Conservation (phyloP, 1,140 invertebrate species). For the Euura saliciscinereae region DNA sequence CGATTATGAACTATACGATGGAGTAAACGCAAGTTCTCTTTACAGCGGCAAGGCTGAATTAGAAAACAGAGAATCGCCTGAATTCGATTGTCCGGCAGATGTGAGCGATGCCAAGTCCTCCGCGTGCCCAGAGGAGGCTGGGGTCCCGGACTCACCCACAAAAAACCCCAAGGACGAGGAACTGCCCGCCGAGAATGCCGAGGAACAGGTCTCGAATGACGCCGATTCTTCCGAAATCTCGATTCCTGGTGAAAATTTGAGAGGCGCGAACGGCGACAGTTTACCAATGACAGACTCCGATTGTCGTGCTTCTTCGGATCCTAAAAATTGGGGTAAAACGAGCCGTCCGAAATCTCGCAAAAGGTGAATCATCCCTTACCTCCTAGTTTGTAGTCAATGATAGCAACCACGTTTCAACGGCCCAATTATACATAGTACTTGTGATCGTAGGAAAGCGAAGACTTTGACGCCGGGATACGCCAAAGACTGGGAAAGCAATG, state of each 20-base stretch:
- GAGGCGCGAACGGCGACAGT: neutral
- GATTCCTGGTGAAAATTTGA: neutral
- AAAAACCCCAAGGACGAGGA: neutral
- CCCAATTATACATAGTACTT: neutral
- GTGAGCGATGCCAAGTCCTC: neutral
- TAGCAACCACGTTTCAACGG: no score
- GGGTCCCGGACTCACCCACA: neutral
- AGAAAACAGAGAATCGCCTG: neutral
- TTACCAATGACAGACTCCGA: neutral
- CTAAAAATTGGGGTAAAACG: neutral
- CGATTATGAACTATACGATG: neutral
- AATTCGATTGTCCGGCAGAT: neutral
- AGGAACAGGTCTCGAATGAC: neutral
- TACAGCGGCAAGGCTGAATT: neutral
- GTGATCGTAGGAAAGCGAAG: neutral
- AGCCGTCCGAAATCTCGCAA: neutral
- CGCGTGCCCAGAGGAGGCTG: neutral
- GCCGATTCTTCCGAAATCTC: neutral
- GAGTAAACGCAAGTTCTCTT: neutral
- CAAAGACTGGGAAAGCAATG: slow-evolving; percentile 1
- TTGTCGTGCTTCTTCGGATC: neutral
- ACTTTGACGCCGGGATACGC: neutral
- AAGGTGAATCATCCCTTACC: neutral
- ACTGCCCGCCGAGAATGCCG: neutral
- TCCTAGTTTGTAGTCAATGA: no score